Percentiles rank a stretch among this genome's conserved stretches.
phyloP scores from a whole-genome alignment of 2,888 invertebrate species.

The Megaustenia siamemsis region DNA sequence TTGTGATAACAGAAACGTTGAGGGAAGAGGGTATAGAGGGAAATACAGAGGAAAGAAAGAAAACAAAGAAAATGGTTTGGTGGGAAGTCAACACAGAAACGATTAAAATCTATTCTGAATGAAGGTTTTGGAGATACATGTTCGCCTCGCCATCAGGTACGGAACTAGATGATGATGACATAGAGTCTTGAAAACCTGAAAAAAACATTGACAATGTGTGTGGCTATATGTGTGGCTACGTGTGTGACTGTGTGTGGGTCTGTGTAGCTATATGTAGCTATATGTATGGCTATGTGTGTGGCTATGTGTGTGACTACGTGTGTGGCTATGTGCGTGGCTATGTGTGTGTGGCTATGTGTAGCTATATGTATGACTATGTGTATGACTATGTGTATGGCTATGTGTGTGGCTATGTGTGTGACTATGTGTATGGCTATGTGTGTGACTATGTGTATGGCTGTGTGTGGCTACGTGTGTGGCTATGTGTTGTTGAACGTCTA shows the following conservation, averaged over 20 bases:
- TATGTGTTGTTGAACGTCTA: not conserved
- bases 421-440: not conserved
- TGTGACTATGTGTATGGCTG: not conserved
- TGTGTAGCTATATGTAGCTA: not conserved
- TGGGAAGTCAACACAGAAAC: too few relatives aligned
- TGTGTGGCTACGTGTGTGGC: not conserved
- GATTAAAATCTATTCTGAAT: too few relatives aligned
- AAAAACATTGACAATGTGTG: too few relatives aligned
- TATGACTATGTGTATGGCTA: not conserved
- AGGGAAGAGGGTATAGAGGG: too few relatives aligned
- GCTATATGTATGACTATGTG: not conserved
- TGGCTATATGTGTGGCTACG: not conserved
- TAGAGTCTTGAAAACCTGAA: too few relatives aligned
- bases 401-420: not conserved
- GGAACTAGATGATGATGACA: too few relatives aligned
- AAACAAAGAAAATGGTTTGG: too few relatives aligned
- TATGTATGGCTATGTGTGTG: not conserved
- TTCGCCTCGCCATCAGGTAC: too few relatives aligned
- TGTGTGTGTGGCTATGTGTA: not conserved
- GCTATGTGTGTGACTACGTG: not conserved
- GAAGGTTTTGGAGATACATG: too few relatives aligned
- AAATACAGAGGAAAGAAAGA: too few relatives aligned
- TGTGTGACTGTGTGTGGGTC: not conserved
- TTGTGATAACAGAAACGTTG: too few relatives aligned
- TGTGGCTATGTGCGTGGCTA: not conserved